Conservation (phyloP, 37 sponge, comb jelly and placozoan genomes). For the Agelas oroides region DNA sequence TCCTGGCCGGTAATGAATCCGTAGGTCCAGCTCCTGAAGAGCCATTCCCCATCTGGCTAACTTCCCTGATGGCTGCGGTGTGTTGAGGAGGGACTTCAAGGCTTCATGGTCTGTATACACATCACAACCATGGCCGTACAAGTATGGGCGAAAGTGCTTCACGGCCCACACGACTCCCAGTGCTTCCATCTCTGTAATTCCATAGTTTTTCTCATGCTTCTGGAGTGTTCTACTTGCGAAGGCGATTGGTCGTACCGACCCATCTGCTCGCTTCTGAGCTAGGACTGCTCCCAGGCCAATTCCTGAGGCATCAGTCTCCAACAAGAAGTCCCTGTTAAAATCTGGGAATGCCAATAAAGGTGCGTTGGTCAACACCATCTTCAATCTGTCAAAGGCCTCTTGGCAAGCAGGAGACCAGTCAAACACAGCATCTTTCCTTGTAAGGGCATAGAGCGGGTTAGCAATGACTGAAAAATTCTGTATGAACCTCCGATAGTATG, state of each 20-base stretch:
- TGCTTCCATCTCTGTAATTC: conserved; percentile 53
- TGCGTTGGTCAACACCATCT: conserved; percentile 25
- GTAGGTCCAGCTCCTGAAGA: conserved; percentile 23
- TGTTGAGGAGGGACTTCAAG: no score
- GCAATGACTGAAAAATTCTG: conserved; percentile 20
- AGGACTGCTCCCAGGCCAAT: conserved; percentile 52
- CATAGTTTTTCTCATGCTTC: conserved; percentile 43
- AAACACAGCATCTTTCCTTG: conserved; percentile 13
- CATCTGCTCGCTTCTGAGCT: conserved; percentile 33
- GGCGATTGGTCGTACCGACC: conserved; percentile 13
- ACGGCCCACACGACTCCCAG: no score
- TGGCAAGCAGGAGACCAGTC: conserved; percentile 39
- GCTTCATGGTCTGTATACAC: conserved; percentile 55
- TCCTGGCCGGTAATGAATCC: no score
- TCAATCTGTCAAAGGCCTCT: conserved; percentile 36
- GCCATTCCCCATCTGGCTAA: conserved; percentile 47
- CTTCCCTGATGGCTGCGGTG: conserved; percentile 46
- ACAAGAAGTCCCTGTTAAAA: conserved; percentile 20
- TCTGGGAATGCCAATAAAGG: conserved; percentile 48
- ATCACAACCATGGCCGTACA: conserved; percentile 33
- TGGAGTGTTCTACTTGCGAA: conserved; percentile 47
- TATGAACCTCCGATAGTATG: no score
- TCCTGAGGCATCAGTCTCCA: no score
- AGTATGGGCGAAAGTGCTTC: conserved; percentile 48
- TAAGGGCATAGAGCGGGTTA: conserved; percentile 33